Evolutionary conservation across 2,888 invertebrate genomes (phyloP).

Genomic region (Drepanosiphum platanoidis): DNA sequence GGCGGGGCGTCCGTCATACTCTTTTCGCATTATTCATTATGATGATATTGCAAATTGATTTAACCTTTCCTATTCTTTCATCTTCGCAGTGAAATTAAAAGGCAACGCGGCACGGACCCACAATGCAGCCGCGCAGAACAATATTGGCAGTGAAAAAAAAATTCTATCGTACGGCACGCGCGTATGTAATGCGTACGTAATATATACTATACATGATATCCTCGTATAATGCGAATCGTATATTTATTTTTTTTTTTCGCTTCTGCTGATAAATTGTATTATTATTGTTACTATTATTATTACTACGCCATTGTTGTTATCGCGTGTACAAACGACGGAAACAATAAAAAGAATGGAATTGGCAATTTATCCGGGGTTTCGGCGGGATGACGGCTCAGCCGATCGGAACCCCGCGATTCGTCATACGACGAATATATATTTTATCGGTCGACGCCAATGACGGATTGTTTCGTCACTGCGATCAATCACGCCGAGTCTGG

Average conservation of each 20-base stretch:
- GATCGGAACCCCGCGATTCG: not conserved
- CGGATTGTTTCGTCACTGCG: not conserved
- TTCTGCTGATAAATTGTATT: not conserved
- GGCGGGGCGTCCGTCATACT: too few relatives aligned
- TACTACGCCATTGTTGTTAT: too few relatives aligned
- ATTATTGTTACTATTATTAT: not conserved
- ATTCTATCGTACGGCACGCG: too few relatives aligned
- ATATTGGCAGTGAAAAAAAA: too few relatives aligned
- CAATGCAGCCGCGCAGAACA: too few relatives aligned
- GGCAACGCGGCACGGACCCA: not conserved
- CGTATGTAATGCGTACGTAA: too few relatives aligned
- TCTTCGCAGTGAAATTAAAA: not conserved
- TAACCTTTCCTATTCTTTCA: not conserved
- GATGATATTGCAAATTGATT: not conserved
- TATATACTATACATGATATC: too few relatives aligned
- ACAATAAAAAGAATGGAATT: not conserved
- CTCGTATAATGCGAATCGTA: not conserved
- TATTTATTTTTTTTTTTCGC: not conserved
- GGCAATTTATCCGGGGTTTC: not conserved
- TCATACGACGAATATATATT: not conserved
- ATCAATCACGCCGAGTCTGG: not conserved
- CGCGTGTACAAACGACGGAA: not conserved
- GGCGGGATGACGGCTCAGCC: not conserved
- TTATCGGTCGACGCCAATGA: not conserved
- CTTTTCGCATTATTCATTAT: not conserved